Conservation (phyloP, 2,888 invertebrate species). For the Halocaridina rubra region DNA sequence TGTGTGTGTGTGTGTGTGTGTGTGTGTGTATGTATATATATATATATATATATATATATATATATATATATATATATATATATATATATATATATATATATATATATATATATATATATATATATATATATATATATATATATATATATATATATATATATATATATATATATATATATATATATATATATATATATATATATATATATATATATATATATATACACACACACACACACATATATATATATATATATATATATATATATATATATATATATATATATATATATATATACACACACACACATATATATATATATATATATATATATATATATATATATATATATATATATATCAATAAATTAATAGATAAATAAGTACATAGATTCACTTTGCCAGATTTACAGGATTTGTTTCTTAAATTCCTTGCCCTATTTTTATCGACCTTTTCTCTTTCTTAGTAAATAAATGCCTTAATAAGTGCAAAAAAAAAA, state of each 20-base stretch:
- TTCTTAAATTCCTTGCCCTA: too few species aligned
- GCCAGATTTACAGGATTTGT: too few species aligned
- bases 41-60: neutral
- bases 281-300: constrained; percentile 9
- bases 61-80: neutral
- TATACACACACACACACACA: neutral
- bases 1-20: neutral
- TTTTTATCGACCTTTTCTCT: too few species aligned
- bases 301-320: neutral
- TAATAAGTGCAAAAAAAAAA: too few species aligned
- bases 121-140: too few species aligned
- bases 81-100: too few species aligned
- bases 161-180: constrained; percentile 1
- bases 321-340: neutral
- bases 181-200: constrained; percentile 23
- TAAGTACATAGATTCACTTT: too few species aligned
- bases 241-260: constrained; percentile 13
- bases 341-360: neutral
- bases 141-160: constrained; percentile 32
- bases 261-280: constrained; percentile 22
- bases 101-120: too few species aligned
- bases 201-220: constrained; percentile 31
- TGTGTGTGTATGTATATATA: neutral
- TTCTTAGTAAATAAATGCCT: too few species aligned
- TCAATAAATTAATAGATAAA: too few species aligned